Conservation (phyloP, 2,797 vertebrate species). For the Ctenochaetus hawaiiensis region DNA sequence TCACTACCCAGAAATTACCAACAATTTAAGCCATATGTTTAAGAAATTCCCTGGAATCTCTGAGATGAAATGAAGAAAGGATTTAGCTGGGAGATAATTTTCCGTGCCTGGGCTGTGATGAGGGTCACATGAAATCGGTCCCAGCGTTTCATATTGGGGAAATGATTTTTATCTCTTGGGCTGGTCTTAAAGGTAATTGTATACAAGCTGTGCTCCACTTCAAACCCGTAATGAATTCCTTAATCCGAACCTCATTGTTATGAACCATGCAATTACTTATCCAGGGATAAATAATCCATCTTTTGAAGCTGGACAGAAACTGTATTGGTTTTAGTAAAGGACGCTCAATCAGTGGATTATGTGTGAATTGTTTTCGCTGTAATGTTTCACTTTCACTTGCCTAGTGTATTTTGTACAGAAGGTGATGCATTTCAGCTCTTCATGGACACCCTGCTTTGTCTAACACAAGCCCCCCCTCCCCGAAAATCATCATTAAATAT, state of each 20-base stretch:
- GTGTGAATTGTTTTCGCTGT: conserved; percentile 50
- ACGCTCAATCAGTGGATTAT: conserved; percentile 68
- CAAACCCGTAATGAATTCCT: conserved; percentile 87
- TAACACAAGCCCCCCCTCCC: not conserved
- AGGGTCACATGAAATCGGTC: conserved; percentile 72
- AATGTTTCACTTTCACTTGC: conserved; percentile 34
- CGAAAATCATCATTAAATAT: not conserved
- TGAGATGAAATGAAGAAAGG: conserved; percentile 83
- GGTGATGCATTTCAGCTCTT: not conserved
- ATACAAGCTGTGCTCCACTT: conserved; percentile 84
- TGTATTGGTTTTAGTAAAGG: conserved; percentile 62
- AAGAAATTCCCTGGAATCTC: conserved; percentile 68
- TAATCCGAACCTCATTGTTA: conserved; percentile 88
- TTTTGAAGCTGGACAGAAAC: conserved; percentile 76
- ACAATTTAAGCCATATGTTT: conserved; percentile 82
- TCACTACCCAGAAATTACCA: conserved; percentile 55
- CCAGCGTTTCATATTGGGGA: conserved; percentile 76
- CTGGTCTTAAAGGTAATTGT: conserved; percentile 80
- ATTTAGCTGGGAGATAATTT: conserved; percentile 85
- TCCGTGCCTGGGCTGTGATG: conserved; percentile 34
- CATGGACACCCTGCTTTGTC: not conserved
- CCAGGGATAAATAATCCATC: conserved; percentile 83
- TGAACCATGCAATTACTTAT: conserved; percentile 86
- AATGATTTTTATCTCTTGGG: conserved; percentile 76
- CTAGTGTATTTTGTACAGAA: conserved; percentile 8